Base-by-base conservation (phyloP, 2,888 invertebrate species). In the Pristionchus maxplancki region DNA sequence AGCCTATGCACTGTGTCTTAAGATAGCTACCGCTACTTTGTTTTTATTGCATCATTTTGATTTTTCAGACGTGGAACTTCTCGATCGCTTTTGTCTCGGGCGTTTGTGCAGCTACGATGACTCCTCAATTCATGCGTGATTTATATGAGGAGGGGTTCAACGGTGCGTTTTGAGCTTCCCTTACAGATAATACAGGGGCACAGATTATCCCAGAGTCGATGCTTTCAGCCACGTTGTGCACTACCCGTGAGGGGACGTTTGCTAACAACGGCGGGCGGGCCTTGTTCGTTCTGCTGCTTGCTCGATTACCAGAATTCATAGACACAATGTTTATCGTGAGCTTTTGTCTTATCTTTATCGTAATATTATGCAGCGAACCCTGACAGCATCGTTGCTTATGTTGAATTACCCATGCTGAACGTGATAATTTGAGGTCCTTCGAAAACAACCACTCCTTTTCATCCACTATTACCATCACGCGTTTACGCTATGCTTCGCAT, bases 271-370 rank as follows among this genome's bases (percentile, higher is more conserved):
- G 4, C 9, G 82, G 82, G 1, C 28, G 11, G 1, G 50, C 50
- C 2, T 15, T 83, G 34, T 83, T 83, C 34, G 28, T 83, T 0
- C 34, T 83, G 6, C 31, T 34, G 1, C 24, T 83, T 15, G 53
- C 37, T 17, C 53, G 82, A 44, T 53, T 83, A 8, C 53, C 53
- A 9, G 53, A 83, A 28, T 53, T 53, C 31, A 83, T 83, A 34
- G 82, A 83, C 53, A 53, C 82, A 17, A 1, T 53, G 5, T 83
- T 83, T 34, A 83, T 83, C 1, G 82, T 83, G 34, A 44, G 78
- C 15, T 64, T 64, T 9, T 48, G 13, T 48, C n/a, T n/a, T n/a
- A n/a, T n/a, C n/a, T n/a, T n/a, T n/a, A n/a, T n/a, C n/a, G n/a
- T n/a, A n/a, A n/a, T n/a, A n/a, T n/a, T n/a, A n/a, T n/a, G n/a